Evolutionary conservation across 2,113 vertebrate species (phyloP).

Genomic region (Himantopus leucocephalus): DNA sequence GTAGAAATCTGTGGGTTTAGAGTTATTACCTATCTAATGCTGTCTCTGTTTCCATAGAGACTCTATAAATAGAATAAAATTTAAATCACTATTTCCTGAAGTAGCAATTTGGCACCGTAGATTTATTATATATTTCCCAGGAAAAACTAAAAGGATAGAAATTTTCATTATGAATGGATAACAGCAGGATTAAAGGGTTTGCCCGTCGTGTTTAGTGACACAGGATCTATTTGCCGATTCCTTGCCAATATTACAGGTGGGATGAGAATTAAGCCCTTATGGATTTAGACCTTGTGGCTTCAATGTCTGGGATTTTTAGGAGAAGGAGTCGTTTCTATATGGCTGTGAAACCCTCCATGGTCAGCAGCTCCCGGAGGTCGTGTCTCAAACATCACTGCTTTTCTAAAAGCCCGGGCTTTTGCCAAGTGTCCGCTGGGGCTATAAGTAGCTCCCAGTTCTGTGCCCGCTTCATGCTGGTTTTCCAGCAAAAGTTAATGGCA

Average conservation of each 20-base stretch:
- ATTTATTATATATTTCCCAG: background rate
- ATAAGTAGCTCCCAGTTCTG: background rate
- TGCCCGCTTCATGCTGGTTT: background rate
- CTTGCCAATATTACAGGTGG: background rate
- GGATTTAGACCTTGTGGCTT: background rate
- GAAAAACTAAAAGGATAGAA: background rate
- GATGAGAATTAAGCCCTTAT: background rate
- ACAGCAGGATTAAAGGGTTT: background rate
- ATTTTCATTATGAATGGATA: background rate
- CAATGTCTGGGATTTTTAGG: background rate
- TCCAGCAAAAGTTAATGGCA: background rate
- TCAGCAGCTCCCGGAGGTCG: background rate
- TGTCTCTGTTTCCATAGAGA: conserved; percentile 81
- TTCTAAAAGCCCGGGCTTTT: background rate
- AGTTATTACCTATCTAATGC: conserved; percentile 52
- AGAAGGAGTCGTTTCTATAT: background rate
- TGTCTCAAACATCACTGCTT: background rate
- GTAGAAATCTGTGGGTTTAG: conserved; percentile 55
- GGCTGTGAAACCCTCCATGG: background rate
- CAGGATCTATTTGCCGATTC: background rate
- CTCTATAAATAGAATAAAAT: conserved; percentile 79
- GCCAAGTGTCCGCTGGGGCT: background rate
- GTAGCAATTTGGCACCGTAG: background rate
- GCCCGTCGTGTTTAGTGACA: background rate
- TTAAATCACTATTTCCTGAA: conserved; percentile 41